Conservation (phyloP, 2,797 vertebrate genomes). For the Phataginus tetradactyla region DNA sequence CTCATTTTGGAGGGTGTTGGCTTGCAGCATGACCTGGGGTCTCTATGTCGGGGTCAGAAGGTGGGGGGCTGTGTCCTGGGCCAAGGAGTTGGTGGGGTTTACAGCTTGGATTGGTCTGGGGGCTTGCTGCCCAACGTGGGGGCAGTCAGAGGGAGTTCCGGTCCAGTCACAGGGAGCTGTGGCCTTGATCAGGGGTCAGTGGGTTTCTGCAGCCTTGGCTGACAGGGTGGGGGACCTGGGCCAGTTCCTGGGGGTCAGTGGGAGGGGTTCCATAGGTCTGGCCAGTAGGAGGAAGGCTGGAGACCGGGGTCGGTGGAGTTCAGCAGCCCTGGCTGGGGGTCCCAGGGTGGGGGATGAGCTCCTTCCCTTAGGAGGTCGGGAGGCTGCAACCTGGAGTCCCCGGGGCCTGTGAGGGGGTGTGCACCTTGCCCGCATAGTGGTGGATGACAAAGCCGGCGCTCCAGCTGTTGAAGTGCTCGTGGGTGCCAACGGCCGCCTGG, state of each 20-base stretch:
- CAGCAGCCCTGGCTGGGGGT: neutral
- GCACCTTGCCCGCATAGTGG: slow-evolving; percentile 97
- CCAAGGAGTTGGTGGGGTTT: neutral
- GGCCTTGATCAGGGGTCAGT: neutral
- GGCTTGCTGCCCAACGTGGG: neutral
- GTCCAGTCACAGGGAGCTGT: neutral
- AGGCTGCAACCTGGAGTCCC: neutral
- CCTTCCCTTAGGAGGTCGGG: neutral
- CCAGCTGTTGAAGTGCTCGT: slow-evolving; percentile 98
- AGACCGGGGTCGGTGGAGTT: neutral
- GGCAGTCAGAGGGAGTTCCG: neutral
- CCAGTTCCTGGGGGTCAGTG: neutral
- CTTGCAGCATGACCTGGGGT: neutral
- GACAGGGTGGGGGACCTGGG: neutral
- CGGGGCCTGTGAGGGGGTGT: neutral
- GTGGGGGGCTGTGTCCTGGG: neutral
- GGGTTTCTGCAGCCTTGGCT: neutral
- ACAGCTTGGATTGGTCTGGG: neutral
- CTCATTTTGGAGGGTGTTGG: neutral
- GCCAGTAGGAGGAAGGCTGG: neutral
- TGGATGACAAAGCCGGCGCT: slow-evolving; percentile 95
- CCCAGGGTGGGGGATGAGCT: no score
- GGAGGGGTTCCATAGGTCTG: neutral
- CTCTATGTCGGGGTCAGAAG: neutral
- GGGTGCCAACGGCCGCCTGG: slow-evolving; percentile 93